Conservation (phyloP, 2,797 vertebrate genomes). For the Hemibagrus guttatus region DNA sequence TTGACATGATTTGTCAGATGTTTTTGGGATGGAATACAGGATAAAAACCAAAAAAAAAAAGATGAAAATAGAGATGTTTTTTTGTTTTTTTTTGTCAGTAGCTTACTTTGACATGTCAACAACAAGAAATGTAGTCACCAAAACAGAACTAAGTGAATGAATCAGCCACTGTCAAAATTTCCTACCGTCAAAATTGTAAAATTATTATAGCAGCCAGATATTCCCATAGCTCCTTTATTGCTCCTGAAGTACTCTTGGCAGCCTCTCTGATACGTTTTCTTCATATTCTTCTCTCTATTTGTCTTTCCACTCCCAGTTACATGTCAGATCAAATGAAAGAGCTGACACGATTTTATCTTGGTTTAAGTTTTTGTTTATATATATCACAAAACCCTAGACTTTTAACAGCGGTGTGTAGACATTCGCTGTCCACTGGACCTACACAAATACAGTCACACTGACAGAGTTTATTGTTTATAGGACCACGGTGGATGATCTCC, state of each 20-base stretch:
- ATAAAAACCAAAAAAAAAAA: too few species aligned
- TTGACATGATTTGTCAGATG: too few species aligned
- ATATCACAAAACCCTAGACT: neutral
- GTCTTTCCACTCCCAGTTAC: neutral
- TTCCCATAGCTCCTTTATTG: neutral
- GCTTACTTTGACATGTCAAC: too few species aligned
- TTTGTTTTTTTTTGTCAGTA: too few species aligned
- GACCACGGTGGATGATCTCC: slow-evolving; percentile 33
- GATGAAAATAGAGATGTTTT: too few species aligned
- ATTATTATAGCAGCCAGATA: neutral
- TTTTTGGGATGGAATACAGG: too few species aligned
- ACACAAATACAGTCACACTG: neutral
- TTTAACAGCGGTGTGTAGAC: neutral
- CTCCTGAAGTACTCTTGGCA: neutral
- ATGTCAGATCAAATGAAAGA: neutral
- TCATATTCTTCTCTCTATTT: neutral
- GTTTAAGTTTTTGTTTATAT: neutral
- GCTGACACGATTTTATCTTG: neutral
- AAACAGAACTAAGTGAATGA: too few species aligned
- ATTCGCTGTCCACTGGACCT: neutral
- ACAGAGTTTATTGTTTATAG: slow-evolving; percentile 38
- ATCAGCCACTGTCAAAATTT: too few species aligned
- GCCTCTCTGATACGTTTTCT: neutral
- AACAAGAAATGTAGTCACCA: too few species aligned
- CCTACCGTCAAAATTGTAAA: too few species aligned